Conservation (phyloP, 1,140 invertebrate species). For the Drosophila bocqueti region DNA sequence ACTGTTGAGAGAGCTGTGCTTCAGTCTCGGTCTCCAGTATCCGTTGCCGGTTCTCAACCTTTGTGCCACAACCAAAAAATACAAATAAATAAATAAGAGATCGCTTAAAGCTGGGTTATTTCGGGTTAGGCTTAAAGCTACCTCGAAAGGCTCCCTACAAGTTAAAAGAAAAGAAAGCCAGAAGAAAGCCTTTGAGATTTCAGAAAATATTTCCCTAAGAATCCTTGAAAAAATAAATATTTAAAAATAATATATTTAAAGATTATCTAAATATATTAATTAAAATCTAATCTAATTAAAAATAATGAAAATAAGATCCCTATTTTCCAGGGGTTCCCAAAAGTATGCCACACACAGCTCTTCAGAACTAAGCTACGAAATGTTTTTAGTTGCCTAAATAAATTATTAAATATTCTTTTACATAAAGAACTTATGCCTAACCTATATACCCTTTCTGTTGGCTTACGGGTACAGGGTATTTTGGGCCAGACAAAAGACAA, state of each 20-base stretch:
- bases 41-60: constrained; percentile 41
- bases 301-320: too few species aligned
- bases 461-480: constrained; percentile 22
- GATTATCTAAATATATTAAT: not conserved
- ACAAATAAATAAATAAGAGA: constrained; percentile 37
- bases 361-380: not conserved
- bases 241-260: not conserved
- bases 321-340: not conserved
- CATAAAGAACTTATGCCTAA: too few species aligned
- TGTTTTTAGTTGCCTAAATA: not conserved
- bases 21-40: constrained; percentile 22
- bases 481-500: constrained; percentile 62
- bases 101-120: not conserved
- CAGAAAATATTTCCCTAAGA: not conserved
- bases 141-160: not conserved
- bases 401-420: not conserved
- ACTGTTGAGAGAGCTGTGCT: constrained; percentile 23
- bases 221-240: not conserved
- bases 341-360: constrained; percentile 20
- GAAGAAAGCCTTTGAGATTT: not conserved
- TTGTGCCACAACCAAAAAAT: constrained; percentile 46
- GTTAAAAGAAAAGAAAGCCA: not conserved
- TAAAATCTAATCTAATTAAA: not conserved
- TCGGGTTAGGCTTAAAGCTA: not conserved
- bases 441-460: not conserved